A percentile compares a stretch with the other conserved stretches of the same genome.
Evolutionary conservation across 1,140 invertebrate genomes (phyloP).

Genomic region (Drosophila setifemur): DNA sequence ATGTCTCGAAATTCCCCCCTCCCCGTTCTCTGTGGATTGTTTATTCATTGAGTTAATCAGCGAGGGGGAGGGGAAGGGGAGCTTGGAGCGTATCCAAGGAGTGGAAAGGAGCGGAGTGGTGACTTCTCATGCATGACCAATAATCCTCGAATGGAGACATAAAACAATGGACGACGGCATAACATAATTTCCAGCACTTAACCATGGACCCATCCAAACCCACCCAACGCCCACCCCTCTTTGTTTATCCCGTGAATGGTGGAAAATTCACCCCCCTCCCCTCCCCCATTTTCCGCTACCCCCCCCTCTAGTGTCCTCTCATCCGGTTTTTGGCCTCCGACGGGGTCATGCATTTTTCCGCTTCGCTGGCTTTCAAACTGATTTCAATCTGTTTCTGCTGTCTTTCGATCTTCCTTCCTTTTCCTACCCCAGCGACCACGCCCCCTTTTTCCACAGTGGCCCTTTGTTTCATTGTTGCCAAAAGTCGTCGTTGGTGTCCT

Average conservation of each 20-base stretch:
- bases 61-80: neutral
- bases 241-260: conserved; percentile 3
- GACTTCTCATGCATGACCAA: conserved; percentile 36
- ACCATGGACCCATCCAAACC: conserved; percentile 50
- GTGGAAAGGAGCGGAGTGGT: neutral
- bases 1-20: neutral
- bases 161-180: conserved; percentile 53
- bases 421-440: neutral
- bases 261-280: neutral
- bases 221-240: neutral
- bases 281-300: neutral
- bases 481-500: conserved; percentile 40
- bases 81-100: neutral
- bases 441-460: conserved; percentile 13
- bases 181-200: conserved; percentile 64
- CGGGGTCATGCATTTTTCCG: conserved; percentile 63
- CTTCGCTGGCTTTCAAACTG: conserved; percentile 70
- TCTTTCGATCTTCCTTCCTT: conserved; percentile 54
- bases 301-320: neutral
- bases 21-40: neutral
- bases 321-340: conserved; percentile 30
- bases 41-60: conserved; percentile 36
- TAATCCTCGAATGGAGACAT: conserved; percentile 55
- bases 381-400: conserved; percentile 73
- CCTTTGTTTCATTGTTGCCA: conserved; percentile 67